Conservation (phyloP, 1,140 invertebrate species). For the Macrocentrus cingulum region DNA sequence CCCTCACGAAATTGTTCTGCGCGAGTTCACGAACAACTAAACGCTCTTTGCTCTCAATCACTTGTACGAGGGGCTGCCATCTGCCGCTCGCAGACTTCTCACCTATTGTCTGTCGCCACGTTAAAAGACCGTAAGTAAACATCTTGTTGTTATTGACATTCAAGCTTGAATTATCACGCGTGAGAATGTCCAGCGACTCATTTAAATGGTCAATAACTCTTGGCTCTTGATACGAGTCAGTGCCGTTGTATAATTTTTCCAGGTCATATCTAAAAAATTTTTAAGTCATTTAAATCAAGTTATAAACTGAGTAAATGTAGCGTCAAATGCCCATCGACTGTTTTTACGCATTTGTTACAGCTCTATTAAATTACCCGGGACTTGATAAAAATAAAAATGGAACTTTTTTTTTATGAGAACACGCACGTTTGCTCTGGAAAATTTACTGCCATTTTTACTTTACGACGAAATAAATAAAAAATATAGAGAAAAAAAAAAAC, state of each 20-base stretch:
- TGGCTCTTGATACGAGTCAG: constrained; percentile 38
- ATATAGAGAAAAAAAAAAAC: too few species aligned
- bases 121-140: constrained; percentile 49
- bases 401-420: too few species aligned
- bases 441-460: too few species aligned
- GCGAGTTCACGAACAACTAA: constrained; percentile 42
- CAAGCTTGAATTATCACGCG: constrained; percentile 47
- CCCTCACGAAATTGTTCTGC: constrained; percentile 39
- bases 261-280: constrained; percentile 44
- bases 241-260: constrained; percentile 46
- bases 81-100: background rate
- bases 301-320: background rate
- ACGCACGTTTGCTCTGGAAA: too few species aligned
- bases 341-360: too few species aligned
- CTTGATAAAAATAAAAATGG: too few species aligned
- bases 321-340: too few species aligned
- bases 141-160: constrained; percentile 53
- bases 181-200: constrained; percentile 49
- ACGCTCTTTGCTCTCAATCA: constrained; percentile 39
- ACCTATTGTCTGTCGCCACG: constrained; percentile 30
- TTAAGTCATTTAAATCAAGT: background rate
- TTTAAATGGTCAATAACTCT: constrained; percentile 44
- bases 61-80: constrained; percentile 50
- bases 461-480: too few species aligned
- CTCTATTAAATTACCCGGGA: too few species aligned